phyloP scores from a whole-genome alignment of 2,888 invertebrate species.

The Erebia palarica region DNA sequence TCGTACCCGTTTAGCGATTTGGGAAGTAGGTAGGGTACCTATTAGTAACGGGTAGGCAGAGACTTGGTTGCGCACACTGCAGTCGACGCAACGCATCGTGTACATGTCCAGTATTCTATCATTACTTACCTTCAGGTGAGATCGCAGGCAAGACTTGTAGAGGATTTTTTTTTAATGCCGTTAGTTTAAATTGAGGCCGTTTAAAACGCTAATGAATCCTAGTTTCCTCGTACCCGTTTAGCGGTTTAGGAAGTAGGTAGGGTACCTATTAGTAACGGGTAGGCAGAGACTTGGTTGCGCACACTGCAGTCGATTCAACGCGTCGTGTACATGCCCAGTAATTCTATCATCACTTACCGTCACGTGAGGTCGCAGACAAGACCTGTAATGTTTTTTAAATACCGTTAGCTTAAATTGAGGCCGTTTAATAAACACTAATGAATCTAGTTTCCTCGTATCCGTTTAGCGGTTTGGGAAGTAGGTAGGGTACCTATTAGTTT shows the following conservation, averaged over 20 bases:
- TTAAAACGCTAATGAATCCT: conserved; percentile 8
- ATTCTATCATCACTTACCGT: conserved; percentile 63
- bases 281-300: conserved; percentile 39
- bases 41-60: background rate
- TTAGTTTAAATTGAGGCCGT: no score
- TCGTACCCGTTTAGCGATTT: conserved; percentile 30
- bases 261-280: background rate
- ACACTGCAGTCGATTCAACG: conserved; percentile 45
- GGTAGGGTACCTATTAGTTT: background rate
- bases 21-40: conserved; percentile 17
- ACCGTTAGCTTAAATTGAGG: no score
- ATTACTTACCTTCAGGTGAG: conserved; percentile 44
- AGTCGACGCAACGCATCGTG: conserved; percentile 46
- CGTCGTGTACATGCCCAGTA: conserved; percentile 65
- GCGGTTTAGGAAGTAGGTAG: conserved; percentile 23
- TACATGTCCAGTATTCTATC: conserved; percentile 75
- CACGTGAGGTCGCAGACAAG: no score
- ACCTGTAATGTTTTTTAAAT: no score
- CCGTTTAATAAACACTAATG: conserved; percentile 6
- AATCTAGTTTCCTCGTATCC: conserved; percentile 23
- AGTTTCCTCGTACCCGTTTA: conserved; percentile 28
- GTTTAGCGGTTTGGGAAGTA: conserved; percentile 29
- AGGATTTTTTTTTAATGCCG: conserved; percentile 6
- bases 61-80: conserved; percentile 43
- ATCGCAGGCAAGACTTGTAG: no score